Evolutionary conservation across 2,797 vertebrate species (phyloP), one percentile per base, ranked within the genome.

Genomic region (Carcharodon carcharias): DNA sequence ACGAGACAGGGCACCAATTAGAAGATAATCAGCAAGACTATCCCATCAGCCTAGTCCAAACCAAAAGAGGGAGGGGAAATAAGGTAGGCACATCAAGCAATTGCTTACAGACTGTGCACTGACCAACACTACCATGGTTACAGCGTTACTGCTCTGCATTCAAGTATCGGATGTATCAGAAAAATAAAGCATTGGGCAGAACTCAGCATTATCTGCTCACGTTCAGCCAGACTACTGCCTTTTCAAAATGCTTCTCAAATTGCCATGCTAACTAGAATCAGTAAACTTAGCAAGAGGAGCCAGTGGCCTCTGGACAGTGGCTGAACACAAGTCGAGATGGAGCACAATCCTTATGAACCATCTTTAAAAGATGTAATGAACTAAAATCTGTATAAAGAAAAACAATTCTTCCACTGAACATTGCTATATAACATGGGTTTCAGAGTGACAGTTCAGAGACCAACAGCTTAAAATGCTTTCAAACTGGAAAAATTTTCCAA

Each of bases 101-200:
- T 93, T 93, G 91, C 91, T 93, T 93, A 93, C 91, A 93, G 35
- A 93, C 91, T 93, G 91, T 93, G 91, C 91, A 93, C 91, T 45
- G 91, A 93, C 91, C 91, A 93, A 93, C 63, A 93, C 91, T 63
- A 93, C 91, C 91, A 65, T 93, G 91, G 91, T 93, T 85, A 65
- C n/a, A 93, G 91, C 91, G 12, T 93, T 93, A 93, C 63, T 93
- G 91, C 91, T 93, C 91, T 93, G 61, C 91, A 93, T 93, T 93
- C 91, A 93, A 93, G 91, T 93, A 93, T 65, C 23, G 61, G 91
- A 93, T 93, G 91, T 67, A 77, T 35, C 2, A 16, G 56, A 14
- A 40, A 65, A 65, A 65, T 45, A 93, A 67, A 93, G 45, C 82
- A 93, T 65, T 65, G 91, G 61, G n/a, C 61, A 93, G 91, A 65